A percentile compares a stretch with the other conserved stretches of the same genome.
Conservation (phyloP, 2,113 vertebrate genomes). For the Butorides virescens region DNA sequence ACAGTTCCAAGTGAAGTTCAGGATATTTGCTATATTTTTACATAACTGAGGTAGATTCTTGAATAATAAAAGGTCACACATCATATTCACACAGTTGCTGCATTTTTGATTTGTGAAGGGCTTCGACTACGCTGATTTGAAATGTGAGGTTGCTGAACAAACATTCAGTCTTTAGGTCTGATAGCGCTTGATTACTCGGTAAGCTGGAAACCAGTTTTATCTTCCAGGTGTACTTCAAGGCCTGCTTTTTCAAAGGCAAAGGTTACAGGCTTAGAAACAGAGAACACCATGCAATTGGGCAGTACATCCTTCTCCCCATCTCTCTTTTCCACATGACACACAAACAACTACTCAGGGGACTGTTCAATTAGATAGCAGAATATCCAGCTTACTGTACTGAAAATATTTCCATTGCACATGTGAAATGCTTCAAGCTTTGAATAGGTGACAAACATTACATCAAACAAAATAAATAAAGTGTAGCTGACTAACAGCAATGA, state of each 20-base stretch:
- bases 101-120: neutral
- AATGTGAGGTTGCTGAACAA: neutral
- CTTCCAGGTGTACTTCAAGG: neutral
- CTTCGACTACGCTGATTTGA: neutral
- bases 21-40: neutral
- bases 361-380: neutral
- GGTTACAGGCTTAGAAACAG: neutral
- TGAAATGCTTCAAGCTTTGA: neutral
- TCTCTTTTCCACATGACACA: neutral
- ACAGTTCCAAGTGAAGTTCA: slow-evolving; percentile 12
- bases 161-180: neutral
- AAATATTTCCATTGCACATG: neutral
- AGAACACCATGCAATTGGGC: neutral
- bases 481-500: neutral
- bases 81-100: neutral
- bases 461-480: neutral
- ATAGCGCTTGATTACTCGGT: neutral
- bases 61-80: neutral
- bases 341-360: neutral
- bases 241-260: neutral
- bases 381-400: neutral
- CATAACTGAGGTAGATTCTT: neutral
- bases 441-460: neutral
- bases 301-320: neutral
- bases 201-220: neutral